Percentiles rank a stretch among this genome's conserved stretches.
Conservation (phyloP, 2,888 invertebrate genomes). For the Cephus pygmeus region DNA sequence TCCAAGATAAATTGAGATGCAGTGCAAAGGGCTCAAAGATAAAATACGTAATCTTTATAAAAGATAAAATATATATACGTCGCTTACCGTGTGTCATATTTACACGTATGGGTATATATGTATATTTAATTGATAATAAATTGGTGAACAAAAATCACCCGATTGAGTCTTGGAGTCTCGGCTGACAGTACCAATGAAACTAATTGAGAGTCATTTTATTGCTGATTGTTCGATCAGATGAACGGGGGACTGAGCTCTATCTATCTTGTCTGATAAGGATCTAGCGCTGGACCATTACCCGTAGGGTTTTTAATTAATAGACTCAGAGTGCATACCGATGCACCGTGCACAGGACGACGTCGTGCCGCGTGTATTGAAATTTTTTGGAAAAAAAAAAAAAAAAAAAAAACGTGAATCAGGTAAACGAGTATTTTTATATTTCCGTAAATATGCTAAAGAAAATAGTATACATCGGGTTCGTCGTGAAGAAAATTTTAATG, state of each 20-base stretch:
- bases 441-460: no score
- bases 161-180: slow-evolving; percentile 18
- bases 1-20: background rate
- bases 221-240: slow-evolving; percentile 12
- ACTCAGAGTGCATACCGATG: no score
- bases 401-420: background rate
- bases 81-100: no score
- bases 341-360: background rate
- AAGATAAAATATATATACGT: background rate
- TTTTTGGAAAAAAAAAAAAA: background rate
- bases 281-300: background rate
- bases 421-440: background rate
- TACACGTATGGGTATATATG: background rate
- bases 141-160: background rate
- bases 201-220: background rate
- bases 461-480: background rate
- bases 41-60: background rate
- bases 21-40: background rate
- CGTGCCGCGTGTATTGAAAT: background rate
- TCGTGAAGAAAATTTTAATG: background rate
- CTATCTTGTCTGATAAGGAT: slow-evolving; percentile 17
- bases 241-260: slow-evolving; percentile 15
- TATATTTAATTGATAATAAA: background rate
- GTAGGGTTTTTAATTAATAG: background rate
- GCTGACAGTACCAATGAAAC: background rate